These are phyloP conservation scores for Diloba caeruleocephala DNA, from an alignment of 2,888 invertebrate species.

Conservation along the genomic window DNA sequence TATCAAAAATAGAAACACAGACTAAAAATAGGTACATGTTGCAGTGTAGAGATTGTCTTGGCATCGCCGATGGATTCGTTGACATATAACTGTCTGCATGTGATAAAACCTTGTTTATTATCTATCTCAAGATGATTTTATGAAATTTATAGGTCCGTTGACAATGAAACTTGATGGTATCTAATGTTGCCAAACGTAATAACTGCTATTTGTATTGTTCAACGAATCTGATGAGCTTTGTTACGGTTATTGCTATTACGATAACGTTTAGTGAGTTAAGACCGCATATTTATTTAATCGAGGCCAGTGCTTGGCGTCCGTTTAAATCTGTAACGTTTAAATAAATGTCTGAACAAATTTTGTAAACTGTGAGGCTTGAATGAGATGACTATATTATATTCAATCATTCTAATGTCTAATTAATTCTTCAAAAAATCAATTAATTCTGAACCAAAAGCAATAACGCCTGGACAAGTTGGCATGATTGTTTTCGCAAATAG, in stretches of 20 bases:
- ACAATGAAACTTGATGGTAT: conserved; percentile 31
- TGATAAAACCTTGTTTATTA: conserved; percentile 40
- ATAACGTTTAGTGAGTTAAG: background rate
- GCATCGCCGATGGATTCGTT: conserved; percentile 19
- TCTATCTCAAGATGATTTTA: conserved; percentile 21
- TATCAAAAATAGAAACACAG: conserved; percentile 30
- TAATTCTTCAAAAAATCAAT: too few relatives aligned
- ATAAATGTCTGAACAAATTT: too few relatives aligned
- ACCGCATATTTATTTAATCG: conserved; percentile 9
- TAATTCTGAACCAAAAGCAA: too few relatives aligned
- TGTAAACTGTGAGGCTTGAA: too few relatives aligned
- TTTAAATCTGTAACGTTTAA: too few relatives aligned
- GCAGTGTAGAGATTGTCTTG: conserved; percentile 39
- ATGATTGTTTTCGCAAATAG: too few relatives aligned
- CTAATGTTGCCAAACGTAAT: conserved; percentile 32
- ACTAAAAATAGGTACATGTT: conserved; percentile 29
- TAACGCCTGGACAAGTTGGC: too few relatives aligned
- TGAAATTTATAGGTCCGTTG: conserved; percentile 33
- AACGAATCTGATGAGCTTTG: conserved; percentile 12
- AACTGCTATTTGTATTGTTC: conserved; percentile 18
- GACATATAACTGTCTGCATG: conserved; percentile 14
- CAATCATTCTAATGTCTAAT: too few relatives aligned
- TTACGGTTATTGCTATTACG: conserved; percentile 5
- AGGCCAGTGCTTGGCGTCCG: background rate
- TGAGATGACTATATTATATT: too few relatives aligned